These are phyloP conservation scores for Galerucella pusilla DNA, from an alignment of 2,888 invertebrate species.

Conservation along the genomic window DNA sequence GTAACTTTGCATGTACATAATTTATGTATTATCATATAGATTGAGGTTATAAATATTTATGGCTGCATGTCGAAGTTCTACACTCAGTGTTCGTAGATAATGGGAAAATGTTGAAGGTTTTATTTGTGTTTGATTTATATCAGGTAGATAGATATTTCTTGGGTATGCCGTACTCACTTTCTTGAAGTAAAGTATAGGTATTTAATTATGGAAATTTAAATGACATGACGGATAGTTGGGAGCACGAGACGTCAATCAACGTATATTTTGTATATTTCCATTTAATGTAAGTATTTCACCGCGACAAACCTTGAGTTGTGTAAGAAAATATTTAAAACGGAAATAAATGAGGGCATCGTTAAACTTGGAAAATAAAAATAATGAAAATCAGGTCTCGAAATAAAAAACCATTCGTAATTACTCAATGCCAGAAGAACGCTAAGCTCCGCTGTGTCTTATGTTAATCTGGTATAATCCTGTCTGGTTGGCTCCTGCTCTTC, in stretches of 20 bases:
- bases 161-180: background rate
- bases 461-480: conserved; percentile 65
- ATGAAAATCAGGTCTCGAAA: conserved; percentile 49
- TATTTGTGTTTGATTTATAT: background rate
- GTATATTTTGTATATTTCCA: no score
- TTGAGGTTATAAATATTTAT: conserved; percentile 2
- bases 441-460: conserved; percentile 66
- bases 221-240: background rate
- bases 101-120: background rate
- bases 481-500: conserved; percentile 62
- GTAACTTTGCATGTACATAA: background rate
- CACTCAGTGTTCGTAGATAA: background rate
- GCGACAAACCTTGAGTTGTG: background rate
- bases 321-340: conserved; percentile 9
- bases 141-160: background rate
- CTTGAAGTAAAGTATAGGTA: background rate
- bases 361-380: conserved; percentile 38
- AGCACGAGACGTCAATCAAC: no score
- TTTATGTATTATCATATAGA: background rate
- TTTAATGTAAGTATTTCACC: no score
- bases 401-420: conserved; percentile 62
- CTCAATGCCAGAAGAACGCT: conserved; percentile 64
- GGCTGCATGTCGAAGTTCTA: background rate
- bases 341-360: conserved; percentile 17
- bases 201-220: background rate